These are phyloP conservation scores for Arnoldichthys spilopterus DNA, from an alignment of 2,797 vertebrate species.

Conservation along the genomic window DNA sequence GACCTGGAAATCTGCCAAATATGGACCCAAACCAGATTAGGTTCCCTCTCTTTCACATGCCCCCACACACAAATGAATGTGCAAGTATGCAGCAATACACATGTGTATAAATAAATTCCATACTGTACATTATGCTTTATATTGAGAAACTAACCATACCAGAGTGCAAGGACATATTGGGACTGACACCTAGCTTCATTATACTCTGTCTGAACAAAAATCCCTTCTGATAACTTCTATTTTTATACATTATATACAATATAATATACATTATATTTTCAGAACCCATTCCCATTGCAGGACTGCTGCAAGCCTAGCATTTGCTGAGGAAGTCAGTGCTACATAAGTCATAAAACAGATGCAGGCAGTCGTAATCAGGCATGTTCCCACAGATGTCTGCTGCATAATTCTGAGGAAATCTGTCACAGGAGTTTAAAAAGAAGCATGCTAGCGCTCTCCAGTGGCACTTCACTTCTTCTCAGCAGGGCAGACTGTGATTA, in stretches of 20 bases:
- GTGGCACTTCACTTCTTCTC: conserved; percentile 1
- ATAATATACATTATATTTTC: no score
- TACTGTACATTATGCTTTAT: not conserved
- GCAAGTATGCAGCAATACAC: not conserved
- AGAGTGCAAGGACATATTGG: not conserved
- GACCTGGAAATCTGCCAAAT: conserved; percentile 1
- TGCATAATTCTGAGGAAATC: not conserved
- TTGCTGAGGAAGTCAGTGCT: not conserved
- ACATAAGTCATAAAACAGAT: not conserved
- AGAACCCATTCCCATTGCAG: not conserved
- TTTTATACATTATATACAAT: no score
- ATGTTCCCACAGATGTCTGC: not conserved
- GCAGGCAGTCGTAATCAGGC: not conserved
- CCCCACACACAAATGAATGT: not conserved
- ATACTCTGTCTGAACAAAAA: not conserved
- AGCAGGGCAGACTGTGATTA: not conserved
- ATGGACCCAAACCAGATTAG: not conserved
- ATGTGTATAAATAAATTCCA: not conserved
- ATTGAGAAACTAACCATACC: not conserved
- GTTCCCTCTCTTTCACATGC: not conserved
- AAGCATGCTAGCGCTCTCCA: conserved; percentile 4
- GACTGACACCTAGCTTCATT: not conserved
- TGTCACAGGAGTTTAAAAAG: not conserved
- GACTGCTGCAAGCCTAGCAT: not conserved
- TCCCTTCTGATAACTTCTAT: no score